These are phyloP conservation scores for Salmo trutta DNA, from an alignment of 2,797 vertebrate genomes.

Conservation along the genomic window DNA sequence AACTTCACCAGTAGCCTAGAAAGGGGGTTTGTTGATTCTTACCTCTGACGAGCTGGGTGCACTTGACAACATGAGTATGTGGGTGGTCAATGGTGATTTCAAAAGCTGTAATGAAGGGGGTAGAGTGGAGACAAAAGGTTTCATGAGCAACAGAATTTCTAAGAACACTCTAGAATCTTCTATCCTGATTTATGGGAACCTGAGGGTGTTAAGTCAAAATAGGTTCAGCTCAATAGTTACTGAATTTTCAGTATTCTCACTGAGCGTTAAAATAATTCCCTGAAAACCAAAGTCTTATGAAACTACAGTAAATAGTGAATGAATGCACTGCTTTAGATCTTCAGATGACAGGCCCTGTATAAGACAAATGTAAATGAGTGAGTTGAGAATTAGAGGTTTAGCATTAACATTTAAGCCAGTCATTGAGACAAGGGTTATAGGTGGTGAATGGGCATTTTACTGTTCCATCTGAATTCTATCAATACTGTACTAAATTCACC, in stretches of 20 bases:
- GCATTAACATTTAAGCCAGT: slow-evolving; percentile 22
- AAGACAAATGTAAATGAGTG: slow-evolving; percentile 36
- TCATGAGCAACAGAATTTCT: slow-evolving; percentile 23
- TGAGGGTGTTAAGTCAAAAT: slow-evolving; percentile 20
- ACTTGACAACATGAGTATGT: slow-evolving; percentile 96
- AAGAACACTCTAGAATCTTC: not conserved
- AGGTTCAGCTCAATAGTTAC: slow-evolving; percentile 7
- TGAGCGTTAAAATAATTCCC: not conserved
- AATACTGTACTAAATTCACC: not conserved
- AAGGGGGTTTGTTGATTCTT: slow-evolving; percentile 54
- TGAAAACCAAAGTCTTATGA: slow-evolving; percentile 12
- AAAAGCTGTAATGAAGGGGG: slow-evolving; percentile 80
- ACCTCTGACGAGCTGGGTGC: slow-evolving; percentile 95
- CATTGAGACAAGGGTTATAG: slow-evolving; percentile 19
- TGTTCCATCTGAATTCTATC: slow-evolving; percentile 6
- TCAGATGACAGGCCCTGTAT: slow-evolving; percentile 45
- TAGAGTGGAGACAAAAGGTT: slow-evolving; percentile 29
- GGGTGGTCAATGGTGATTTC: slow-evolving; percentile 97
- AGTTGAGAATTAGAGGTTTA: slow-evolving; percentile 36
- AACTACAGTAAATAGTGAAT: slow-evolving; percentile 20
- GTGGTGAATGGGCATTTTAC: slow-evolving; percentile 9
- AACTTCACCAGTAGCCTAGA: not conserved
- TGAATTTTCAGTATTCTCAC: not conserved
- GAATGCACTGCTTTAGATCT: slow-evolving; percentile 40
- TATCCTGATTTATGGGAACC: slow-evolving; percentile 14